phyloP scores from a whole-genome alignment of 2,113 vertebrate genomes.

The Hippocampus mohnikei region DNA sequence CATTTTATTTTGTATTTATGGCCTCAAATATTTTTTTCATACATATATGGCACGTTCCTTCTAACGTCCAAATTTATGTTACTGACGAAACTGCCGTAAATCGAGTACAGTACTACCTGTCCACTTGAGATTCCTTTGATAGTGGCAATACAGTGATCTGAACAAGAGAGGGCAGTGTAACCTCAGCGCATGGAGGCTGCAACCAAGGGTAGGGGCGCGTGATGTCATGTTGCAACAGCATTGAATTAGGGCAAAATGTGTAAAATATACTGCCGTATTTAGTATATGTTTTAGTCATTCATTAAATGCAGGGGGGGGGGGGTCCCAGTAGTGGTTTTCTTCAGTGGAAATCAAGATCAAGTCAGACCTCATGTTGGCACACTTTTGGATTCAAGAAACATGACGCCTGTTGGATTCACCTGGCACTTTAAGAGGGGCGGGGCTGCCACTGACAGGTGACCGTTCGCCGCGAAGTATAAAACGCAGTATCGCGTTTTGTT shows the following conservation, averaged over 20 bases:
- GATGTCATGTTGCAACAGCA: background rate
- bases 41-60: background rate
- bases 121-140: background rate
- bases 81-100: no score
- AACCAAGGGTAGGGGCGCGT: background rate
- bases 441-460: no score
- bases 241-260: background rate
- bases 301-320: no score
- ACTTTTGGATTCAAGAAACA: background rate
- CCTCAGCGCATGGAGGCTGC: background rate
- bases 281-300: no score
- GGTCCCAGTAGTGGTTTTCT: background rate
- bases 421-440: no score
- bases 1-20: background rate
- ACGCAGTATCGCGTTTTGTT: no score
- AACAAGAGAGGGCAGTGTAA: constrained; percentile 33
- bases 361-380: no score
- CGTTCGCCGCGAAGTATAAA: no score
- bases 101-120: background rate
- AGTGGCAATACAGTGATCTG: background rate
- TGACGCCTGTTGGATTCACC: no score
- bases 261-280: no score
- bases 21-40: background rate
- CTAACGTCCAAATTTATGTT: no score
- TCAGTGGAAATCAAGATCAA: background rate